Base-by-base conservation (phyloP, 2,888 invertebrate species). In the Falcaria lacertinaria region DNA sequence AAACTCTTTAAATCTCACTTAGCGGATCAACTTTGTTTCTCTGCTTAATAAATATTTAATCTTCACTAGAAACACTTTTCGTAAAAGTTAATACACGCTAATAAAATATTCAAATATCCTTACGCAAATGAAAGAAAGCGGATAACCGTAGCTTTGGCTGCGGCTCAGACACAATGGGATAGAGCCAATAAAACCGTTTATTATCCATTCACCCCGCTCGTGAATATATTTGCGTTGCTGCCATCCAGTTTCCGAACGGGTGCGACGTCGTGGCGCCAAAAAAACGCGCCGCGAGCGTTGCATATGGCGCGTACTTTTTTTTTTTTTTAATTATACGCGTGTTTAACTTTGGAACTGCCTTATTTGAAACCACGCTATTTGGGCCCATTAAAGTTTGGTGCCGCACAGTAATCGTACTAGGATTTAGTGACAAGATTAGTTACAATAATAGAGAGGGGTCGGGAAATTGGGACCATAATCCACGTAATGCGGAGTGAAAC, bases 371-470 rank as follows among this genome's bases (percentile, higher is more conserved):
- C 63, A 71, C 28, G 28, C 28, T 28, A 28, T 28, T 76, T 65
- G 74, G 78, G 74, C 74, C 64, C 63, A 71, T 81, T 78, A 75
- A 74, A 71, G 69, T 75, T 71, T 61, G 64, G 65, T 62, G 65
- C 66, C 53, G 53, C 53, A 37, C 50, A 61, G 58, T 84, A 81
- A 85, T 85, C 84, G 79, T 74, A 80, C 79, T 80, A 75, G 70
- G 77, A 75, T 80, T 81, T 64, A 76, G 79, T 79, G 84, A 84
- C 81, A 79, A 80, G 83, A 85, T 85, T 84, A 84, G 78, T 81
- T 77, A 80, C 77, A 71, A 80, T 75, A 79, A 74, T 74, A 66
- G 66, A 67, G 66, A 63, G 74, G 75, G 76, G 69, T 61, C 57
- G 66, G 60, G 57, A 69, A 73, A 71, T 74, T 71, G 63, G 66